These are phyloP conservation scores for Tiliqua scincoides DNA, from an alignment of 2,113 vertebrate genomes.

Conservation along the genomic window DNA sequence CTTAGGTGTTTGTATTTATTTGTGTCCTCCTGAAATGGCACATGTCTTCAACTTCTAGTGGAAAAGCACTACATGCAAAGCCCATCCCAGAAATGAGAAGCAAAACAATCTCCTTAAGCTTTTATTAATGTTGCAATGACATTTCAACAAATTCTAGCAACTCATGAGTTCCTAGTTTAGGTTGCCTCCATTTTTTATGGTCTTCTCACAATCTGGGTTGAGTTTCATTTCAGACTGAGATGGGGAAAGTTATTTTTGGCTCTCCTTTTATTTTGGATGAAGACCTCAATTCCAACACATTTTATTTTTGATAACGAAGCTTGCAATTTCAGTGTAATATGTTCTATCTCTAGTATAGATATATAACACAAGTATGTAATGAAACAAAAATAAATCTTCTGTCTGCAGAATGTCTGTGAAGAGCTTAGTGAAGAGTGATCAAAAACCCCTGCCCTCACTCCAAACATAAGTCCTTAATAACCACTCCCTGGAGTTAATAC, in stretches of 20 bases:
- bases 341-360: not conserved
- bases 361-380: conserved; percentile 19
- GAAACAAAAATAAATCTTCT: conserved; percentile 15
- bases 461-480: not conserved
- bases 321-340: not conserved
- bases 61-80: conserved; percentile 37
- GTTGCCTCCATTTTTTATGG: conserved; percentile 30
- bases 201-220: conserved; percentile 52
- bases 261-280: not conserved
- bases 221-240: conserved; percentile 50
- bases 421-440: not conserved
- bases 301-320: conserved; percentile 19
- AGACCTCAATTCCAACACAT: conserved; percentile 22
- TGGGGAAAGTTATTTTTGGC: conserved; percentile 47
- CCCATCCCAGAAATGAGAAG: conserved; percentile 41
- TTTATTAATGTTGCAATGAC: conserved; percentile 61
- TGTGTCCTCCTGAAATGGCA: conserved; percentile 62
- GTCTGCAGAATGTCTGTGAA: conserved; percentile 16
- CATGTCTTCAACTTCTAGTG: conserved; percentile 58
- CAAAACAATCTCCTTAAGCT: conserved; percentile 56
- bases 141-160: conserved; percentile 70
- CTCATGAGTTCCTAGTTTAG: conserved; percentile 39
- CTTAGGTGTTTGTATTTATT: conserved; percentile 26
- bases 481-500: conserved; percentile 11
- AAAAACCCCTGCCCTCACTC: not conserved